These are phyloP conservation scores for Cataglyphis livida DNA, from an alignment of 2,888 invertebrate species.

Conservation along the genomic window DNA sequence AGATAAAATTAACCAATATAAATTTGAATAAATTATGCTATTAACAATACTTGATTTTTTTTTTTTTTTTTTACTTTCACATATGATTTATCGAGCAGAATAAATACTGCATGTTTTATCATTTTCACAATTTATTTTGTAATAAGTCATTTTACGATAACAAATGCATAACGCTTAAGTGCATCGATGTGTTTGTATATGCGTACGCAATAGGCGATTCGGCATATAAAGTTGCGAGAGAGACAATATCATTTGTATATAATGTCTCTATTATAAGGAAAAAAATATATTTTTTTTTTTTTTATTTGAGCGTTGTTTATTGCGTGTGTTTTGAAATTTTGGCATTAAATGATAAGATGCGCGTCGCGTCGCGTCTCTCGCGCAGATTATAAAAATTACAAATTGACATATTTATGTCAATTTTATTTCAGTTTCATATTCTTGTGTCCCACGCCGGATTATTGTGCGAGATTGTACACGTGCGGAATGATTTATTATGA, in stretches of 20 bases:
- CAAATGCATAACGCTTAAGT: background rate
- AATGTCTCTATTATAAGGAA: background rate
- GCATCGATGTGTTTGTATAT: background rate
- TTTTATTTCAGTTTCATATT: background rate
- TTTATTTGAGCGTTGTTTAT: background rate
- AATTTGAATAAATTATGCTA: background rate
- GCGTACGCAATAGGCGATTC: background rate
- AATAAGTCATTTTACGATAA: too few relatives aligned
- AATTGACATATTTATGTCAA: slow-evolving; percentile 6
- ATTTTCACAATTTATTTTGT: background rate
- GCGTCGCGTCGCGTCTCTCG: background rate
- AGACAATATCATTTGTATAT: background rate
- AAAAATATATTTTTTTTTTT: background rate
- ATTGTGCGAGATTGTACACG: background rate
- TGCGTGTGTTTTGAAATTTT: background rate
- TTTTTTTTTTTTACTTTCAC: background rate
- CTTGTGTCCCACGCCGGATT: background rate
- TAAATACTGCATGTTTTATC: background rate
- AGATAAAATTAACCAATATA: background rate
- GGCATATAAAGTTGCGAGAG: background rate
- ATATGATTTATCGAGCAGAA: background rate
- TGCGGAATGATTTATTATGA: slow-evolving; percentile 26
- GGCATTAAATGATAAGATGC: background rate
- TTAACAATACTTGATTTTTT: background rate
- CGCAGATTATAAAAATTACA: background rate